Conservation (phyloP, 2,888 invertebrate genomes). For the Xylocampa areola region DNA sequence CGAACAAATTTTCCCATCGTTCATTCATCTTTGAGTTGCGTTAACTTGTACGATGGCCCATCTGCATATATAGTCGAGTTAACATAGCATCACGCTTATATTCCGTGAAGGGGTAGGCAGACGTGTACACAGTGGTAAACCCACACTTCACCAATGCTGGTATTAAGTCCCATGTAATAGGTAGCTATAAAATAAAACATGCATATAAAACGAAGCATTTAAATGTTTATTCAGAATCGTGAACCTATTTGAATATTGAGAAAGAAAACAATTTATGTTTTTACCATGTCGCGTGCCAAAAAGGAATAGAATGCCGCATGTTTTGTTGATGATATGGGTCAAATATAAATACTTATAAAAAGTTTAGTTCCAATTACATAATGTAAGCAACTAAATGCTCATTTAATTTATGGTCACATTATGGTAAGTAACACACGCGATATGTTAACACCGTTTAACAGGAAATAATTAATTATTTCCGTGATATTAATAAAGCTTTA, state of each 20-base stretch:
- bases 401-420: conserved; percentile 15
- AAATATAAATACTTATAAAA: conserved; percentile 29
- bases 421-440: conserved; percentile 27
- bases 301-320: conserved; percentile 11
- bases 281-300: conserved; percentile 27
- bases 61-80: no score
- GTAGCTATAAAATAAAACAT: no score
- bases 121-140: no score
- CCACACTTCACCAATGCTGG: no score
- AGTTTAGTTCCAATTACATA: conserved; percentile 38
- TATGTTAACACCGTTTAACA: conserved; percentile 16
- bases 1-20: no score
- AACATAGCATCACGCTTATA: no score
- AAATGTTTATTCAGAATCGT: not conserved
- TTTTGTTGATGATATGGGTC: conserved; percentile 36
- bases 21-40: no score
- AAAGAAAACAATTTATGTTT: not conserved
- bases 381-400: conserved; percentile 24
- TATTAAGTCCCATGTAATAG: no score
- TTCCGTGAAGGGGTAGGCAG: no score
- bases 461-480: not conserved
- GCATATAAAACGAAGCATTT: not conserved
- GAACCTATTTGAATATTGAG: not conserved
- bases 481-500: no score
- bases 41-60: no score